phyloP scores from a whole-genome alignment of 2,113 vertebrate genomes.

The Lophochroa leadbeateri region DNA sequence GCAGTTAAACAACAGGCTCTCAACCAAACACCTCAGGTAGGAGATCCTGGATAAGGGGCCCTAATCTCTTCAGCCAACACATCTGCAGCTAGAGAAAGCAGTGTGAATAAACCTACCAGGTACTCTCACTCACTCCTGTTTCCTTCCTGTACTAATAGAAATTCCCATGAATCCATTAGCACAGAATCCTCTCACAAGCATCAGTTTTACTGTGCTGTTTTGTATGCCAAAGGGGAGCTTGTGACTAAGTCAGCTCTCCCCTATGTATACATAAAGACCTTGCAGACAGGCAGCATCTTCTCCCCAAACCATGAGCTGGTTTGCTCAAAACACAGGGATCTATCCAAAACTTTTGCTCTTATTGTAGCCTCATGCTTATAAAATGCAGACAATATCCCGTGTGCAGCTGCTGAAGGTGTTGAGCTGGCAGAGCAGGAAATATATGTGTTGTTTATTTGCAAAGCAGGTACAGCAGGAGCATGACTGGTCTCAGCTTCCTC shows the following conservation, averaged over 20 bases:
- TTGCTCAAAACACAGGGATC: neutral
- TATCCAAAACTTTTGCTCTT: neutral
- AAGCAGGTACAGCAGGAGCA: neutral
- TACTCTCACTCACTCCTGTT: neutral
- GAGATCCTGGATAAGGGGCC: neutral
- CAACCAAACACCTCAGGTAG: neutral
- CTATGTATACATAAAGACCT: rapidly evolving
- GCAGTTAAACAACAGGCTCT: neutral
- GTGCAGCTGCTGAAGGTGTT: neutral
- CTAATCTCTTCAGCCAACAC: neutral
- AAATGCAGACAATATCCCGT: neutral
- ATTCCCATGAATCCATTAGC: rapidly evolving
- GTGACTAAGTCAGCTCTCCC: neutral
- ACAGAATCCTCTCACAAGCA: neutral
- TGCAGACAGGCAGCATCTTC: neutral
- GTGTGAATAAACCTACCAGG: rapidly evolving
- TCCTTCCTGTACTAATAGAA: neutral
- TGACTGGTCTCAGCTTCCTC: neutral
- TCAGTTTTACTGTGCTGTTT: neutral
- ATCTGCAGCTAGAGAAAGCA: neutral
- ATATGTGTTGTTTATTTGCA: neutral
- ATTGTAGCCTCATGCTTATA: neutral
- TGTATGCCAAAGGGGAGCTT: neutral
- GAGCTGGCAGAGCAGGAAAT: neutral
- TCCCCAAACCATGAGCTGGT: neutral